Conservation (phyloP, 2,797 vertebrate genomes). For the Anomalospiza imberbis region DNA sequence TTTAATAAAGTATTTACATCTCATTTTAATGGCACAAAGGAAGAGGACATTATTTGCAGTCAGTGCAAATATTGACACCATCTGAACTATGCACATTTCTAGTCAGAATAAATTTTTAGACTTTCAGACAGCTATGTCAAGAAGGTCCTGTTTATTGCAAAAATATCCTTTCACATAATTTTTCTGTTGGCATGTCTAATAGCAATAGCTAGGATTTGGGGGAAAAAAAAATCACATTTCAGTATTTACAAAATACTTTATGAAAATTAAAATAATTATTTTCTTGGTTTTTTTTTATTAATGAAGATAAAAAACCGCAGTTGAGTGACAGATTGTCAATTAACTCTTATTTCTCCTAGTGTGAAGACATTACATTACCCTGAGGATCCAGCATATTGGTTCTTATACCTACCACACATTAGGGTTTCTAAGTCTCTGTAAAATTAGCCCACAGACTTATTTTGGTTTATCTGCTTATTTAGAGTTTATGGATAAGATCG, state of each 20-base stretch:
- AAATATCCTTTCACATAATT: background rate
- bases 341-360: background rate
- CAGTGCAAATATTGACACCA: background rate
- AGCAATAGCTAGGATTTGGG: background rate
- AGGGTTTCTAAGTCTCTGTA: background rate
- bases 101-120: background rate
- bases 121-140: background rate
- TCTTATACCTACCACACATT: background rate
- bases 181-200: background rate
- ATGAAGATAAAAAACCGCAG: background rate
- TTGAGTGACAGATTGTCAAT: background rate
- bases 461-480: background rate
- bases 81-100: background rate
- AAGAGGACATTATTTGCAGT: background rate
- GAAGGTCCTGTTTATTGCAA: background rate
- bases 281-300: background rate
- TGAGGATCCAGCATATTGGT: background rate
- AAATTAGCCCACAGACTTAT: background rate
- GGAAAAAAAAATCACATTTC: background rate
- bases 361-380: background rate
- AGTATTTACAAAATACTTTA: background rate
- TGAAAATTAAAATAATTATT: background rate
- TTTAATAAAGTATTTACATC: background rate
- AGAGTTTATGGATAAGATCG: background rate
- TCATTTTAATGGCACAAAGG: background rate